Evolutionary conservation across 2,113 vertebrate species (phyloP).

Genomic region (Paralichthys olivaceus): DNA sequence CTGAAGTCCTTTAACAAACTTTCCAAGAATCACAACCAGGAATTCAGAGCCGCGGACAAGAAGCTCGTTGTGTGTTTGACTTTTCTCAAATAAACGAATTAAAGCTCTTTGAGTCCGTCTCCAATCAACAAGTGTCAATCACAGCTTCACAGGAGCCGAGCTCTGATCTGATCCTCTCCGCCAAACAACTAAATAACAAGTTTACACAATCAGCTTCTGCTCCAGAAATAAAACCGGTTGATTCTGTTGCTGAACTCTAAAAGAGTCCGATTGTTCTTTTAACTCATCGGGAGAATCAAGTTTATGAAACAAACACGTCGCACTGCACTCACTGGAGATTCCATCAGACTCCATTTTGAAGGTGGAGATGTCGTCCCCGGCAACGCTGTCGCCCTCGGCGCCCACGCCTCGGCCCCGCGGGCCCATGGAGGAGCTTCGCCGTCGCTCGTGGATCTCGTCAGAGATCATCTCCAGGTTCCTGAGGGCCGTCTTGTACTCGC

Average conservation of each 20-base stretch:
- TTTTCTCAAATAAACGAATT: not conserved
- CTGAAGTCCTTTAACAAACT: not conserved
- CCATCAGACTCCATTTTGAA: conserved; percentile 87
- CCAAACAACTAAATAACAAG: no score
- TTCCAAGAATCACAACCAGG: conserved; percentile 14
- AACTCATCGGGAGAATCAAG: no score
- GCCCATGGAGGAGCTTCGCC: conserved; percentile 88
- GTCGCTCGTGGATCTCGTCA: conserved; percentile 94
- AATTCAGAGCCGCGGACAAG: not conserved
- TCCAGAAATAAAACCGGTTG: no score
- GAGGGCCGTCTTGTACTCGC: conserved; percentile 92
- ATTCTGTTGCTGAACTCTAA: no score
- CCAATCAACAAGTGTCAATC: not conserved
- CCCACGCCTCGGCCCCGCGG: conserved; percentile 92
- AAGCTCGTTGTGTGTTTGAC: not conserved
- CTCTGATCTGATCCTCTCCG: no score
- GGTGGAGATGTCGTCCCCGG: conserved; percentile 82
- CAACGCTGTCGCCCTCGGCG: conserved; percentile 83
- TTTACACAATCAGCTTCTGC: no score
- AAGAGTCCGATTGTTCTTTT: no score
- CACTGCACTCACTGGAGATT: conserved; percentile 88
- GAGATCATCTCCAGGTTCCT: conserved; percentile 97
- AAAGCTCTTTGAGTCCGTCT: not conserved
- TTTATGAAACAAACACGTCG: no score
- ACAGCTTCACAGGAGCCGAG: no score